A percentile compares a stretch with the other conserved stretches of the same genome.
phyloP scores from a whole-genome alignment of 2,113 vertebrate genomes.

The Cyanoderma ruficeps region DNA sequence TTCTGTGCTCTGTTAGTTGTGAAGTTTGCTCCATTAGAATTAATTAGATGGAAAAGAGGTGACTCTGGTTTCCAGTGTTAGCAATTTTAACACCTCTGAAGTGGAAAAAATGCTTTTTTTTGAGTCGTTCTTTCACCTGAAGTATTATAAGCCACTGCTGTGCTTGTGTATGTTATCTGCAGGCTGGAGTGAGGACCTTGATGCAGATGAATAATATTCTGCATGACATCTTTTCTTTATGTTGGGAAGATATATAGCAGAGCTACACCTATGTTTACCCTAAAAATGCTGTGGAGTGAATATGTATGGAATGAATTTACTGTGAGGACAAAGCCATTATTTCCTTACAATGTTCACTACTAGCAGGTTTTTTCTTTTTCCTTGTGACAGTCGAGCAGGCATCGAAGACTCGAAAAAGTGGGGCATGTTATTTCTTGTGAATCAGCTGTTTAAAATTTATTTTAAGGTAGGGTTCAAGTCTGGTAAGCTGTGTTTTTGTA shows the following conservation, averaged over 20 bases:
- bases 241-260: neutral
- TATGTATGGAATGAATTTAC: neutral
- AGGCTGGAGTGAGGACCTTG: neutral
- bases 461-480: conserved; percentile 85
- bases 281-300: neutral
- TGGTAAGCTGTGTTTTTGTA: neutral
- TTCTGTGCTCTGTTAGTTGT: neutral
- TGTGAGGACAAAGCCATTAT: neutral
- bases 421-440: conserved; percentile 98
- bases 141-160: neutral
- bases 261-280: neutral
- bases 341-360: neutral
- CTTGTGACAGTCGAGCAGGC: conserved; percentile 84
- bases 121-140: neutral
- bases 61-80: neutral
- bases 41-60: neutral
- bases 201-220: neutral
- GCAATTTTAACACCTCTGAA: neutral
- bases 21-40: neutral
- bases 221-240: neutral
- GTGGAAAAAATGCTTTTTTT: neutral
- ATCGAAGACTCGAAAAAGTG: conserved; percentile 98
- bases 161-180: neutral
- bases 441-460: conserved; percentile 98
- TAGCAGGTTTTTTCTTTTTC: neutral